phyloP scores from a whole-genome alignment of 2,888 invertebrate species.

The Micoletzkya japonica region DNA sequence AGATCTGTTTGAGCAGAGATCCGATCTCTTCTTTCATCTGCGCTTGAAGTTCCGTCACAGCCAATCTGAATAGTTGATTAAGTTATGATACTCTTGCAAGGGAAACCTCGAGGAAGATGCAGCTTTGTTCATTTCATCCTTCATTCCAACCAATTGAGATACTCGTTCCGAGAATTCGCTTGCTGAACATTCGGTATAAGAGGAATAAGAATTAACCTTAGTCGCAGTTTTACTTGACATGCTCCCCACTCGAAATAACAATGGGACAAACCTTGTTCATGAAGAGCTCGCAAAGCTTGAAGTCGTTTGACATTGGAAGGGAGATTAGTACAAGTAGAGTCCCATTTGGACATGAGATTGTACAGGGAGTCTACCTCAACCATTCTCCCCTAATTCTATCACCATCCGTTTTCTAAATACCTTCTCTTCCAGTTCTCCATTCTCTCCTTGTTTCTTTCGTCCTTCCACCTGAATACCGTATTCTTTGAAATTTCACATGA shows the following conservation, averaged over 20 bases:
- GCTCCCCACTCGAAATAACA: neutral
- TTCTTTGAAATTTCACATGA: neutral
- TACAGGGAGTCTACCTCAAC: conserved; percentile 16
- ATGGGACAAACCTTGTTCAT: conserved; percentile 40
- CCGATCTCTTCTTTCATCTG: conserved; percentile 27
- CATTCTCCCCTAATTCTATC: neutral
- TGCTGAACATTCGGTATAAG: neutral
- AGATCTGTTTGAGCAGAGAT: conserved; percentile 22
- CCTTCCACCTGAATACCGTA: conserved; percentile 26
- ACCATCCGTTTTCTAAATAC: conserved; percentile 20
- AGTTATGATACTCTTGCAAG: neutral
- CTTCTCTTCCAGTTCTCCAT: conserved; percentile 39
- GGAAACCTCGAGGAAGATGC: conserved; percentile 25
- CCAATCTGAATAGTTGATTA: neutral
- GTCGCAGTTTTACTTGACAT: neutral
- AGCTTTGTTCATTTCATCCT: conserved; percentile 44
- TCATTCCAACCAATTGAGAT: conserved; percentile 39
- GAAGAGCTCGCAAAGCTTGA: conserved; percentile 41
- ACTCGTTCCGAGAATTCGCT: conserved; percentile 37
- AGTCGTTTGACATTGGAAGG: conserved; percentile 46
- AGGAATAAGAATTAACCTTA: neutral
- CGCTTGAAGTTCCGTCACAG: conserved; percentile 18
- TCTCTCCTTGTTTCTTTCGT: conserved; percentile 36
- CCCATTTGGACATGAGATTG: conserved; percentile 34
- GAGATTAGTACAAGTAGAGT: conserved; percentile 40